These are phyloP conservation scores for Phodopus roborovskii DNA, from an alignment of 2,113 vertebrate species.

Conservation along the genomic window DNA sequence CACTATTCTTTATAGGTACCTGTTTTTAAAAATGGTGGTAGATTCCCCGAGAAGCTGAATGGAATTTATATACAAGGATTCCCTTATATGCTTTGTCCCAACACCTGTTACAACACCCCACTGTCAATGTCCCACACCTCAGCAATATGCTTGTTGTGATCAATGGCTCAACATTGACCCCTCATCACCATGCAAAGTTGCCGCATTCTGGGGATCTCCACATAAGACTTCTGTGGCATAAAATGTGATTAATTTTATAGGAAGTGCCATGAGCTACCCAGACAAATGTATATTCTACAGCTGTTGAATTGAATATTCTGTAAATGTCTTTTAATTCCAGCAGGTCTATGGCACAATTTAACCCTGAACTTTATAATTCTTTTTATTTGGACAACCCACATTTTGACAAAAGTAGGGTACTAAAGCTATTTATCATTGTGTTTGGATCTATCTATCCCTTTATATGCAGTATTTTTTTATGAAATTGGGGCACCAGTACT, in stretches of 20 bases:
- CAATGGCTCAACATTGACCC: neutral
- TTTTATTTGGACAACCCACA: neutral
- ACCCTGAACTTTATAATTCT: neutral
- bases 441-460: neutral
- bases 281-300: neutral
- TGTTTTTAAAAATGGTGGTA: neutral
- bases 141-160: neutral
- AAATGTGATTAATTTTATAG: neutral
- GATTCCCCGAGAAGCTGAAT: neutral
- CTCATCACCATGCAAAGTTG: neutral
- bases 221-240: neutral
- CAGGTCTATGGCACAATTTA: neutral
- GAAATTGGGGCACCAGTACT: neutral
- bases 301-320: neutral
- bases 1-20: neutral
- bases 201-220: neutral
- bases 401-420: neutral
- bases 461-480: neutral
- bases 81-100: neutral
- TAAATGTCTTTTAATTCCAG: neutral
- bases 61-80: neutral
- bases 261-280: neutral
- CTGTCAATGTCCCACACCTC: neutral
- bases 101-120: neutral
- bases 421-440: neutral